phyloP scores from a whole-genome alignment of 2,888 invertebrate genomes.

The Sphaeridia pumilis region DNA sequence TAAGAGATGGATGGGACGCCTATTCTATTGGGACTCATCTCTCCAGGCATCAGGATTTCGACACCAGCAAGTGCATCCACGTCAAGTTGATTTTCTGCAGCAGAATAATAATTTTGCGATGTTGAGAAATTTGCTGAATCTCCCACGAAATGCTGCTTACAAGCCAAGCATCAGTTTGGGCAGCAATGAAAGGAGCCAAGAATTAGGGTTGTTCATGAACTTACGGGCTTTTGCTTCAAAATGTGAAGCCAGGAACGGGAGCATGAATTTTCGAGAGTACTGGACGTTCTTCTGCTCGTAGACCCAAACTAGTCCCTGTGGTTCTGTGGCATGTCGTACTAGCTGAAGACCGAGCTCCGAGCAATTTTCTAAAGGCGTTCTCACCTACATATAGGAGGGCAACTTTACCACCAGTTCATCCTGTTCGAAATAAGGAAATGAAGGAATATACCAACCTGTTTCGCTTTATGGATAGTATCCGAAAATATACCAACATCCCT shows the following conservation, averaged over 20 bases:
- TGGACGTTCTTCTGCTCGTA: constrained; percentile 28
- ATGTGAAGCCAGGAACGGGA: constrained; percentile 35
- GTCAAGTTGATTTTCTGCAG: constrained; percentile 29
- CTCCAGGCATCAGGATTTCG: constrained; percentile 32
- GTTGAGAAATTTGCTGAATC: neutral
- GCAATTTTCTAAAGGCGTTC: constrained; percentile 30
- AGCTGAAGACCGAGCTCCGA: constrained; percentile 26
- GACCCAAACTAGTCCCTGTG: constrained; percentile 26
- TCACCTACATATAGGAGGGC: constrained; percentile 20
- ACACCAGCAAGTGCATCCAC: constrained; percentile 34
- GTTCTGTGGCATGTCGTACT: constrained; percentile 24
- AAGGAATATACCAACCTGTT: constrained; percentile 23
- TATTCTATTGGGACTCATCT: constrained; percentile 33
- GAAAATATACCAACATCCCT: constrained; percentile 35
- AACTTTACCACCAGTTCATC: constrained; percentile 1
- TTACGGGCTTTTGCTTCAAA: constrained; percentile 35
- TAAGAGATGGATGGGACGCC: constrained; percentile 33
- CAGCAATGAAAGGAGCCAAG: too few species aligned
- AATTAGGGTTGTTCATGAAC: too few species aligned
- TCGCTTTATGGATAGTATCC: constrained; percentile 34
- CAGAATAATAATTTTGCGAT: neutral
- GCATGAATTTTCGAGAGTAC: constrained; percentile 32
- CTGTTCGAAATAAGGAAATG: neutral
- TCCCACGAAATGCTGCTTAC: neutral
- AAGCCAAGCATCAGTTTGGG: neutral